These are phyloP conservation scores for Piezodorus guildinii DNA, from an alignment of 1,140 invertebrate genomes.

Conservation along the genomic window DNA sequence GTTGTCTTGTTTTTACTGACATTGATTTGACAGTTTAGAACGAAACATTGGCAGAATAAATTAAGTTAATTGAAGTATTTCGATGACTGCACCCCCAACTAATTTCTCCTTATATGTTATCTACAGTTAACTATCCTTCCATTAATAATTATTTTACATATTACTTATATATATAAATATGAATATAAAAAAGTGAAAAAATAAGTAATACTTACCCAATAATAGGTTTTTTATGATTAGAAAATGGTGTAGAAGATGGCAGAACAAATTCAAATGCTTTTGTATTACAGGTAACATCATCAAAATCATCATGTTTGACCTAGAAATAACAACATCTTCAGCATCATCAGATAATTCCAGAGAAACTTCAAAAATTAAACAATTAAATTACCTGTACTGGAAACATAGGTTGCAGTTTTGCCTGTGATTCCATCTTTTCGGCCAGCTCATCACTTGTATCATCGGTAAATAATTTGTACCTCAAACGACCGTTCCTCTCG, in stretches of 20 bases:
- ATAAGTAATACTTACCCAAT: too few relatives aligned
- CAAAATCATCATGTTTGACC: slow-evolving; percentile 19
- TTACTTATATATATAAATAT: too few relatives aligned
- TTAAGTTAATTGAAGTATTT: too few relatives aligned
- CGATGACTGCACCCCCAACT: too few relatives aligned
- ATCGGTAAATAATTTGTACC: not conserved
- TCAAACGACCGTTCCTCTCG: not conserved
- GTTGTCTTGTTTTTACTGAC: too few relatives aligned
- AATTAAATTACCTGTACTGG: not conserved
- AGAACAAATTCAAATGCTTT: slow-evolving; percentile 27
- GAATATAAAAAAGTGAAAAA: too few relatives aligned
- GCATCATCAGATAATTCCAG: not conserved
- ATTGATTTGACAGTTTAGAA: too few relatives aligned
- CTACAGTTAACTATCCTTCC: too few relatives aligned
- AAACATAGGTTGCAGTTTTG: slow-evolving; percentile 2
- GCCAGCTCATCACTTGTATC: not conserved
- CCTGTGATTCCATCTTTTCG: not conserved
- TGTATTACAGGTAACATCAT: slow-evolving; percentile 27
- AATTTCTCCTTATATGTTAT: too few relatives aligned
- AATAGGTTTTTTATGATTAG: not conserved
- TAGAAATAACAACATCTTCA: not conserved
- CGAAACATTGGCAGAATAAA: too few relatives aligned
- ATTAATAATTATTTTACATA: too few relatives aligned
- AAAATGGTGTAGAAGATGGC: slow-evolving; percentile 27
- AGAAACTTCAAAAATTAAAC: not conserved